A percentile compares a stretch with the other conserved stretches of the same genome.
phyloP scores from a whole-genome alignment of 2,888 invertebrate species.

The Leucoptera coffeella region DNA sequence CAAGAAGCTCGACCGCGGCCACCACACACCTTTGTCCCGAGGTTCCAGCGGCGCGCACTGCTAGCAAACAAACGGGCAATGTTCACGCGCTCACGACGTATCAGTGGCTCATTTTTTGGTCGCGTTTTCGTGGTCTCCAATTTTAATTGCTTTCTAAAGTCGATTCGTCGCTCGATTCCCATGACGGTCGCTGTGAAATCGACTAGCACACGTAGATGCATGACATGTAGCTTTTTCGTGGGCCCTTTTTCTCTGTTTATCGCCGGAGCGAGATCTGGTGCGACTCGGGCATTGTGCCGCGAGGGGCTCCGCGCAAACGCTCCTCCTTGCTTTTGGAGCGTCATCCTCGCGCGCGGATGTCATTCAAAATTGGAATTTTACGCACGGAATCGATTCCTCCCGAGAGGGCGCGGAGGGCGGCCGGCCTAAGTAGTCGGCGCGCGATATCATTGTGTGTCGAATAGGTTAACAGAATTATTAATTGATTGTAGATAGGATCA shows the following conservation, averaged over 20 bases:
- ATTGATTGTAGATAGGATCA: slow-evolving; percentile 31
- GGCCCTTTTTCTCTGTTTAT: slow-evolving; percentile 37
- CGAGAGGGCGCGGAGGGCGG: slow-evolving; percentile 26
- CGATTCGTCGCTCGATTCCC: slow-evolving; percentile 46
- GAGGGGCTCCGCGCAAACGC: slow-evolving; percentile 14
- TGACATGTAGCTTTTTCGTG: slow-evolving; percentile 51
- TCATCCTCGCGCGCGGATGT: too few relatives aligned
- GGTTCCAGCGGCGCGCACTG: slow-evolving; percentile 8
- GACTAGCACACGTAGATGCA: slow-evolving; percentile 50
- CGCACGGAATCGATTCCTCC: slow-evolving; percentile 38
- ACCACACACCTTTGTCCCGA: too few relatives aligned
- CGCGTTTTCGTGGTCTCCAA: slow-evolving; percentile 25
- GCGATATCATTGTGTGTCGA: too few relatives aligned
- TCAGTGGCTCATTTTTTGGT: slow-evolving; percentile 21
- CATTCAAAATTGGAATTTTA: slow-evolving; percentile 46
- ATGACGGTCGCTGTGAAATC: slow-evolving; percentile 47
- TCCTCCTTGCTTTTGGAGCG: slow-evolving; percentile 7
- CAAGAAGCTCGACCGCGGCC: too few relatives aligned
- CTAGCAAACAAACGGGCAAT: slow-evolving; percentile 12
- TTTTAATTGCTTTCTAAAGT: slow-evolving; percentile 50
- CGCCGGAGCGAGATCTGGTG: slow-evolving; percentile 36
- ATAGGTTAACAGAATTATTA: slow-evolving; percentile 42
- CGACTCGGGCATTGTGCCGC: slow-evolving; percentile 35
- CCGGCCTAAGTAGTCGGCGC: background rate
- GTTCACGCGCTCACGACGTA: slow-evolving; percentile 16